These are phyloP conservation scores for Aethes cnicana DNA, from an alignment of 2,888 invertebrate species.

Conservation along the genomic window DNA sequence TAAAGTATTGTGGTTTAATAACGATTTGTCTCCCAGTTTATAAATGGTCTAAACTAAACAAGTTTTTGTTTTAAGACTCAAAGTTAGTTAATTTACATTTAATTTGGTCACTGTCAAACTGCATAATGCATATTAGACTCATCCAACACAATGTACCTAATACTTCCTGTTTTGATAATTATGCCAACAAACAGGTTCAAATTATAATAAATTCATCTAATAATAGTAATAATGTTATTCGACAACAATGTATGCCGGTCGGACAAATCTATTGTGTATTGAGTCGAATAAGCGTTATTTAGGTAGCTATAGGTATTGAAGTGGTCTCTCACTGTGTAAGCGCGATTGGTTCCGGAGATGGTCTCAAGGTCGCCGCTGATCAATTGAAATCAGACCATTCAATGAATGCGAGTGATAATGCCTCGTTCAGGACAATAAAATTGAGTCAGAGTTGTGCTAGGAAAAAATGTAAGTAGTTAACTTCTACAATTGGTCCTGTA, in stretches of 20 bases:
- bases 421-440: conserved; percentile 53
- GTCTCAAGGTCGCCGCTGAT: conserved; percentile 65
- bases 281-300: conserved; percentile 39
- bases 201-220: too few relatives aligned
- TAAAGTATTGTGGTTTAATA: too few relatives aligned
- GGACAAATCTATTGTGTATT: background rate
- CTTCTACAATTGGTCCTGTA: conserved; percentile 33
- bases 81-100: too few relatives aligned
- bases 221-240: background rate
- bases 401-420: conserved; percentile 47
- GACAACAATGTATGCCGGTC: background rate
- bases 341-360: conserved; percentile 63
- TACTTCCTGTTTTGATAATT: too few relatives aligned
- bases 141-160: too few relatives aligned
- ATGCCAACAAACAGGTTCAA: too few relatives aligned
- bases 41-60: too few relatives aligned
- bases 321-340: conserved; percentile 54
- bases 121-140: too few relatives aligned
- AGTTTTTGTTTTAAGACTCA: too few relatives aligned
- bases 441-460: conserved; percentile 37
- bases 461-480: conserved; percentile 42
- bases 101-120: too few relatives aligned
- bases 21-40: too few relatives aligned
- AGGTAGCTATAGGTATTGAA: conserved; percentile 31
- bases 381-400: conserved; percentile 54